Conservation (phyloP, 2,113 vertebrate genomes). For the Hyla sarda region DNA sequence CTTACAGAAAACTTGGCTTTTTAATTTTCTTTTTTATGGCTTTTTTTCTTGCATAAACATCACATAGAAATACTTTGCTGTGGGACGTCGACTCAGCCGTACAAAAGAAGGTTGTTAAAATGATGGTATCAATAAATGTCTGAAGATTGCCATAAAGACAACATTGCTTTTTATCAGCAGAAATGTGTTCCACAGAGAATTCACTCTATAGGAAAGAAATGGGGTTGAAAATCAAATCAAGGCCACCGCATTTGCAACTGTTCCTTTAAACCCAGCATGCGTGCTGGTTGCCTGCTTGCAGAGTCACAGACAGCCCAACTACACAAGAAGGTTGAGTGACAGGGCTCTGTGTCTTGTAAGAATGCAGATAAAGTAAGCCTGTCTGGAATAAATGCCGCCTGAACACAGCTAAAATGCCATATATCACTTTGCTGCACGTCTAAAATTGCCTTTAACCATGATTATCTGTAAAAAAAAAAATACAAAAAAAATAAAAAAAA, state of each 20-base stretch:
- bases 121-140: constrained; percentile 50
- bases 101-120: constrained; percentile 31
- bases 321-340: constrained; percentile 52
- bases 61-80: constrained; percentile 27
- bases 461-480: no score
- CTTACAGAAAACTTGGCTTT: background rate
- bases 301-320: constrained; percentile 32
- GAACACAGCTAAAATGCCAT: background rate
- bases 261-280: constrained; percentile 56
- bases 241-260: constrained; percentile 17
- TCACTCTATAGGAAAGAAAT: constrained; percentile 41
- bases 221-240: constrained; percentile 52
- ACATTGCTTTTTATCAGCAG: constrained; percentile 43
- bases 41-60: constrained; percentile 26
- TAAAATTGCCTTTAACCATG: background rate
- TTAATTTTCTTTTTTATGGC: background rate
- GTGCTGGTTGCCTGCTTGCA: constrained; percentile 21
- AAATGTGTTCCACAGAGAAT: constrained; percentile 38
- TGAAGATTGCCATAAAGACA: constrained; percentile 39
- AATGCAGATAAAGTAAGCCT: constrained; percentile 41
- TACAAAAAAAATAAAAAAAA: no score
- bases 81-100: constrained; percentile 12
- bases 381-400: constrained; percentile 36
- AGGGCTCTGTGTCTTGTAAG: constrained; percentile 39
- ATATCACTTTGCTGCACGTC: background rate